phyloP scores from a whole-genome alignment of 2,113 vertebrate genomes.

The Myiagra hebetior region DNA sequence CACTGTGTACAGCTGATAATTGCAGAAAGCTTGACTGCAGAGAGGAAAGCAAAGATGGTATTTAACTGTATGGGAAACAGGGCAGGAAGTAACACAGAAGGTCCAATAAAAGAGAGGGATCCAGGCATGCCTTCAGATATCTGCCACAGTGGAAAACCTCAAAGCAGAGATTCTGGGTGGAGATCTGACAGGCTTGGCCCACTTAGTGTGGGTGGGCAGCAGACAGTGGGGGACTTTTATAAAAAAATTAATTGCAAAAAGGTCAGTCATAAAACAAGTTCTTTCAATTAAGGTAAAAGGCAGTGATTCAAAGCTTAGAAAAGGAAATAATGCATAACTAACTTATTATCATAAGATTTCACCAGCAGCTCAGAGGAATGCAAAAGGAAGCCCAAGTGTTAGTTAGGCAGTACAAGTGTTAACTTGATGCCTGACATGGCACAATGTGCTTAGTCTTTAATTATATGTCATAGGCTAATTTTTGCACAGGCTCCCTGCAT shows the following conservation, averaged over 20 bases:
- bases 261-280: background rate
- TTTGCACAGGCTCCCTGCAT: background rate
- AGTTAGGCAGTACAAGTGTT: background rate
- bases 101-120: background rate
- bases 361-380: background rate
- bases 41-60: background rate
- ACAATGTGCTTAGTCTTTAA: background rate
- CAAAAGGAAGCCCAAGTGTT: background rate
- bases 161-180: background rate
- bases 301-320: background rate
- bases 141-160: background rate
- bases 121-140: background rate
- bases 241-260: background rate
- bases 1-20: background rate
- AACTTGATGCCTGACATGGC: background rate
- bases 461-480: background rate
- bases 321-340: background rate
- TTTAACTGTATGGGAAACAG: background rate
- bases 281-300: background rate
- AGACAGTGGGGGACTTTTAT: background rate
- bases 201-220: background rate
- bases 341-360: background rate
- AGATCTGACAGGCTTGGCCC: background rate
- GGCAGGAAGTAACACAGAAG: background rate
- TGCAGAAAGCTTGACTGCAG: background rate